These are phyloP conservation scores for Chelonia mydas DNA, from an alignment of 2,797 vertebrate genomes.

Conservation along the genomic window DNA sequence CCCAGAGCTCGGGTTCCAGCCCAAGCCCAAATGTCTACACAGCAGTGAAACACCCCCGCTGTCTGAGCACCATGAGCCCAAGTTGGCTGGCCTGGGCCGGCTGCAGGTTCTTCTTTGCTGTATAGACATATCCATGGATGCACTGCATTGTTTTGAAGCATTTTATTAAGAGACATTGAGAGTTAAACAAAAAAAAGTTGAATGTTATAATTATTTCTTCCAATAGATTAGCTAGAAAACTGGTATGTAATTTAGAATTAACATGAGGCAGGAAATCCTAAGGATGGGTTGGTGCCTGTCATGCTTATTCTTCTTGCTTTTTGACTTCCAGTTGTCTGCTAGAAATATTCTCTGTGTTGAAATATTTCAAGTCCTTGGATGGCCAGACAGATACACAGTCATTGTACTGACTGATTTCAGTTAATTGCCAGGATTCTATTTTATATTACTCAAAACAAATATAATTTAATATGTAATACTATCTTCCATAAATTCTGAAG, in stretches of 20 bases:
- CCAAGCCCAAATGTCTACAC: not conserved
- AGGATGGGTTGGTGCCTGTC: constrained; percentile 56
- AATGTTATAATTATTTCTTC: not conserved
- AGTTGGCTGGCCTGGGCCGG: not conserved
- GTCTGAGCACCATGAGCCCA: not conserved
- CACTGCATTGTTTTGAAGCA: not conserved
- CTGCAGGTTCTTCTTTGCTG: not conserved
- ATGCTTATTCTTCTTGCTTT: constrained; percentile 53
- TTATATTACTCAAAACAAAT: not conserved
- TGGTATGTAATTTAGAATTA: constrained; percentile 47
- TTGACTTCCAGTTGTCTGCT: constrained; percentile 52
- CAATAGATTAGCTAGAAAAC: constrained; percentile 9
- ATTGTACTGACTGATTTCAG: not conserved
- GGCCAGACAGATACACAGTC: not conserved
- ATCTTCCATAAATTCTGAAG: not conserved
- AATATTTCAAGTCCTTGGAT: not conserved
- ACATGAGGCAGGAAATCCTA: constrained; percentile 53
- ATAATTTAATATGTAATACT: not conserved
- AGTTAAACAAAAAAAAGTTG: not conserved
- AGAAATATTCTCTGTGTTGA: constrained; percentile 1
- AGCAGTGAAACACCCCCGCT: not conserved
- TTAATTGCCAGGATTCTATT: not conserved
- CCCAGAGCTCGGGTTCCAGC: not conserved
- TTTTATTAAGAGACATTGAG: not conserved
- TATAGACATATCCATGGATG: not conserved